Conservation (phyloP, 2,113 vertebrate genomes). For the Centropristis striata region DNA sequence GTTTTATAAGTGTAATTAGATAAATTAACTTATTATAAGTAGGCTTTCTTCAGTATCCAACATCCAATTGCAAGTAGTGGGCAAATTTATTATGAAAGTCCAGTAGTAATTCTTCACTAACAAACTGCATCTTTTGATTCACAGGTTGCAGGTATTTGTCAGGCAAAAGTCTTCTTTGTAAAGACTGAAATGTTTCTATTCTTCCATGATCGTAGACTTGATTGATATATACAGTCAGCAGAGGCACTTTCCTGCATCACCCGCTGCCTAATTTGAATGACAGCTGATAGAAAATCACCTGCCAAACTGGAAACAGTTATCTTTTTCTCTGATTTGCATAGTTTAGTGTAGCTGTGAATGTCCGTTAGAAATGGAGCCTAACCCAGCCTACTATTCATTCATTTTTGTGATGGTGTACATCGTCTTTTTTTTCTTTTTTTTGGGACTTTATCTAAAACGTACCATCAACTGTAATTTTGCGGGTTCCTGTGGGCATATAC, state of each 20-base stretch:
- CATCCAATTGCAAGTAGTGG: neutral
- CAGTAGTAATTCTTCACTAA: neutral
- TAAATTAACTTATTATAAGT: neutral
- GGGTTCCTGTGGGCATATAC: too few species aligned
- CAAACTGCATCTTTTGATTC: neutral
- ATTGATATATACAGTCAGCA: neutral
- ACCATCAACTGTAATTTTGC: too few species aligned
- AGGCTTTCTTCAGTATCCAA: neutral
- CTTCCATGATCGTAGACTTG: neutral
- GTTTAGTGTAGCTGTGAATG: neutral
- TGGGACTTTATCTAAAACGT: too few species aligned
- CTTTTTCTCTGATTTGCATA: constrained; percentile 3
- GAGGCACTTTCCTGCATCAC: constrained; percentile 1
- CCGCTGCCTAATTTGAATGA: neutral
- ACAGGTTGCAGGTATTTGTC: neutral
- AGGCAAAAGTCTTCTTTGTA: neutral
- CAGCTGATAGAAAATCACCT: neutral
- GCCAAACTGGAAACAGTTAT: constrained; percentile 2
- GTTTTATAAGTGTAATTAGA: neutral
- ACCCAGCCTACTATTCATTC: too few species aligned
- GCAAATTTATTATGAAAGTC: neutral
- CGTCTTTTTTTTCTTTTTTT: too few species aligned
- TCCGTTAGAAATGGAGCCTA: neutral
- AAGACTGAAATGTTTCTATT: neutral
- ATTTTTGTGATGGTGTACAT: too few species aligned